A percentile compares a stretch with the other conserved stretches of the same genome.
These are phyloP conservation scores for Oncorhynchus keta DNA, from an alignment of 2,113 vertebrate genomes.

Conservation along the genomic window DNA sequence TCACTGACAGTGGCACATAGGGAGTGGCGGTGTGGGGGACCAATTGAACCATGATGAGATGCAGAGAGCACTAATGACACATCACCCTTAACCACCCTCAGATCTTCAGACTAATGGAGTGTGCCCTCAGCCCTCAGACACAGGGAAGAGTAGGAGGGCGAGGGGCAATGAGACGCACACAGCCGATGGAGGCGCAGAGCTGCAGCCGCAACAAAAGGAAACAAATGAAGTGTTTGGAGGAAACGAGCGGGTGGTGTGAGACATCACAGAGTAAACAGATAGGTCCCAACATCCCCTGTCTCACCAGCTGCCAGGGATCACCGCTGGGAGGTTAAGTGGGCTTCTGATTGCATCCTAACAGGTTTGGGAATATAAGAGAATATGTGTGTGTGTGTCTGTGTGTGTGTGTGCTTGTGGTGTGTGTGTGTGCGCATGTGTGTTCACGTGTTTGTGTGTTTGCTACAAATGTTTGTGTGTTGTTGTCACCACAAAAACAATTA, in stretches of 20 bases:
- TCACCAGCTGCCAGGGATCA: constrained; percentile 55
- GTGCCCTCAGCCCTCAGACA: constrained; percentile 28
- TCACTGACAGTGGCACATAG: neutral
- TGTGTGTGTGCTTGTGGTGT: neutral
- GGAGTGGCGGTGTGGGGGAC: neutral
- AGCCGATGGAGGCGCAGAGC: constrained; percentile 41
- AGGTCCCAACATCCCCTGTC: constrained; percentile 36
- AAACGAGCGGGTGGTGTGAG: constrained; percentile 39
- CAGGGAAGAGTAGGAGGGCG: constrained; percentile 9
- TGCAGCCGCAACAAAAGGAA: constrained; percentile 39
- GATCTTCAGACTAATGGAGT: constrained; percentile 56
- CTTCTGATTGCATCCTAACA: constrained; percentile 10
- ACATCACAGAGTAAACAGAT: constrained; percentile 42
- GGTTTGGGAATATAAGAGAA: constrained; percentile 11
- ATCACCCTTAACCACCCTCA: constrained; percentile 47
- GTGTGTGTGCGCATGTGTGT: constrained; percentile 5
- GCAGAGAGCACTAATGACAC: constrained; percentile 54
- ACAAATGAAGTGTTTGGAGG: constrained; percentile 50
- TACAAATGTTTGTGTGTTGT: neutral
- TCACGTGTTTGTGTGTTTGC: neutral
- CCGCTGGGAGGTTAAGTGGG: constrained; percentile 8
- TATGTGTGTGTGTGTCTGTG: neutral
- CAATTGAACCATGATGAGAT: constrained; percentile 29
- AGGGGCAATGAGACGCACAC: neutral
- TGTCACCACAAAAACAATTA: neutral